Percentiles rank a stretch among this genome's conserved stretches.
Conservation (phyloP, 2,888 invertebrate genomes). For the Venusia cambrica region DNA sequence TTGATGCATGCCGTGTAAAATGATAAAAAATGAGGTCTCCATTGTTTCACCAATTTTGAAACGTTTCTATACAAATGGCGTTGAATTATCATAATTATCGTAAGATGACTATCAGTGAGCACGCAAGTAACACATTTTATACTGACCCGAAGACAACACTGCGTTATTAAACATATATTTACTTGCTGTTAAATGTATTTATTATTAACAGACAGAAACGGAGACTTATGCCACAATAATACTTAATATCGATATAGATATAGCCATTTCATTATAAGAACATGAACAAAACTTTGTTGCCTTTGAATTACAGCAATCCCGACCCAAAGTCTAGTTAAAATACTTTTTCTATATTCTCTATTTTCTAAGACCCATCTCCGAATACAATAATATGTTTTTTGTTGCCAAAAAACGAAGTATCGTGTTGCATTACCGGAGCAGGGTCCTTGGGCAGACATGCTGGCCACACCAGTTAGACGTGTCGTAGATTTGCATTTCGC, state of each 20-base stretch:
- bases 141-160: no score
- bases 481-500: conserved; percentile 27
- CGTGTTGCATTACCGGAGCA: conserved; percentile 18
- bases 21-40: conserved; percentile 16
- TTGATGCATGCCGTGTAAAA: conserved; percentile 6
- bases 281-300: no score
- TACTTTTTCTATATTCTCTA: no score
- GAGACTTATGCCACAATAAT: no score
- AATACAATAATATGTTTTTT: conserved; percentile 8
- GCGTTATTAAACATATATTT: no score
- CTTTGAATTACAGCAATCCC: no score
- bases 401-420: conserved; percentile 8
- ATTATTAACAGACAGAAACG: no score
- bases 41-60: conserved; percentile 16
- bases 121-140: conserved; percentile 20
- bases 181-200: no score
- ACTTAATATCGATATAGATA: no score
- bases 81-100: conserved; percentile 22
- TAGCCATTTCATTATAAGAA: no score
- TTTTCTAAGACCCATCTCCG: no score
- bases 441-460: conserved; percentile 37
- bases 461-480: conserved; percentile 41
- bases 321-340: no score
- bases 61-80: conserved; percentile 11
- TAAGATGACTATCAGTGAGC: conserved; percentile 20